Percentiles rank a stretch among this genome's conserved stretches.
phyloP scores from a whole-genome alignment of 2,888 invertebrate genomes.

The Ochropleura plecta region DNA sequence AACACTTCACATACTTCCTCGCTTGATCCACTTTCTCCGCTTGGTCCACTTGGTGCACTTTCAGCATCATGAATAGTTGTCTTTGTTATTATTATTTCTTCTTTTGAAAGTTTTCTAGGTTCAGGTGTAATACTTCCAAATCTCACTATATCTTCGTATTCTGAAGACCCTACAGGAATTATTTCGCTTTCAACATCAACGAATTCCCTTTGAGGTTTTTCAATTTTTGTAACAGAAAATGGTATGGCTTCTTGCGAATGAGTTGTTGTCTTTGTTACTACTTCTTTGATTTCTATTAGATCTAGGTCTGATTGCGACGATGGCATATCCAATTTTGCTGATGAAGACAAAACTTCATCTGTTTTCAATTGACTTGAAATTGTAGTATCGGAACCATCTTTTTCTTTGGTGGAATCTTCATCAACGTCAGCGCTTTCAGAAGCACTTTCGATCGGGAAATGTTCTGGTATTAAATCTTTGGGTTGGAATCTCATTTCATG shows the following conservation, averaged over 20 bases:
- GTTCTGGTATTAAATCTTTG: slow-evolving; percentile 88
- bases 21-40: slow-evolving; percentile 4
- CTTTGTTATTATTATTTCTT: slow-evolving; percentile 76
- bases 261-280: slow-evolving; percentile 69
- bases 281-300: slow-evolving; percentile 77
- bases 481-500: slow-evolving; percentile 97
- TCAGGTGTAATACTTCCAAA: slow-evolving; percentile 84
- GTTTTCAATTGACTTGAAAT: slow-evolving; percentile 87
- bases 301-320: slow-evolving; percentile 80
- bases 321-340: slow-evolving; percentile 85
- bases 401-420: slow-evolving; percentile 84
- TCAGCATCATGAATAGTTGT: slow-evolving; percentile 72
- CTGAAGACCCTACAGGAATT: slow-evolving; percentile 84
- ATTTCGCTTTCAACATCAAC: slow-evolving; percentile 89
- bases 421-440: slow-evolving; percentile 86
- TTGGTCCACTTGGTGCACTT: slow-evolving; percentile 67
- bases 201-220: slow-evolving; percentile 82
- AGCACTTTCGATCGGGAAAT: slow-evolving; percentile 82
- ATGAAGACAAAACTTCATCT: slow-evolving; percentile 85
- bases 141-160: slow-evolving; percentile 85
- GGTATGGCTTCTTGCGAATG: slow-evolving; percentile 80
- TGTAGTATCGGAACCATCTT: slow-evolving; percentile 85
- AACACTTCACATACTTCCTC: slow-evolving; percentile 66
- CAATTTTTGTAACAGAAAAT: slow-evolving; percentile 83
- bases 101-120: slow-evolving; percentile 71